Conservation (phyloP, 2,797 vertebrate genomes). For the Loris lydekkerianus region DNA sequence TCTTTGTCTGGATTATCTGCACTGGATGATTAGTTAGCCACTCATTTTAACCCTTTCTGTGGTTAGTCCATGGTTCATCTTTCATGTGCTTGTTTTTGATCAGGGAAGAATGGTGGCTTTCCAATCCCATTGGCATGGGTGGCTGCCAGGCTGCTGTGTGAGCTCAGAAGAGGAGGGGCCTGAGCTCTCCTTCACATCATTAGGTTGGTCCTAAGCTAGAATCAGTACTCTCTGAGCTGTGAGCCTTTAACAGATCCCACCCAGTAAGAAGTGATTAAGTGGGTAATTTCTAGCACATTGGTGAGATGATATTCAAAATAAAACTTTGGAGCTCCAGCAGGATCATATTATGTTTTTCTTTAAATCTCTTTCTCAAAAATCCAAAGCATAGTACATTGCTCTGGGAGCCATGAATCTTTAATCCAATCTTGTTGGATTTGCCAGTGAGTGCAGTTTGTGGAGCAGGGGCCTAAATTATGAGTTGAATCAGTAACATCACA, state of each 20-base stretch:
- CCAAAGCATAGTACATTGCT: background rate
- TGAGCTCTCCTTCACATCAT: background rate
- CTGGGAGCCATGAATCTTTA: background rate
- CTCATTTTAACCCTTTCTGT: background rate
- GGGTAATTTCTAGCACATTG: background rate
- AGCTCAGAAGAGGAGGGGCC: background rate
- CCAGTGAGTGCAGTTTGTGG: background rate
- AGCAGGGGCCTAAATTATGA: background rate
- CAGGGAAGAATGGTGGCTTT: background rate
- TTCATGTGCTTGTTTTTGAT: background rate
- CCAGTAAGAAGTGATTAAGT: background rate
- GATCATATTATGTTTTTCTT: background rate
- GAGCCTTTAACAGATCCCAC: background rate
- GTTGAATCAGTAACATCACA: background rate
- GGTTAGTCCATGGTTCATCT: background rate
- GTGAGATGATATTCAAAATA: background rate
- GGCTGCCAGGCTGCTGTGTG: background rate
- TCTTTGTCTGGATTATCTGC: background rate
- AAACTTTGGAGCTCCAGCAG: background rate
- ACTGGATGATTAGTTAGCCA: background rate
- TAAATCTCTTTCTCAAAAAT: background rate
- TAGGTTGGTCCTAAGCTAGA: background rate
- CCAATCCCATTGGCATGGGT: background rate
- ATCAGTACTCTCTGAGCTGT: background rate
- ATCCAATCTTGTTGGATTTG: background rate